Base-by-base conservation (phyloP, 2,888 invertebrate species). In the Apantesis nais region DNA sequence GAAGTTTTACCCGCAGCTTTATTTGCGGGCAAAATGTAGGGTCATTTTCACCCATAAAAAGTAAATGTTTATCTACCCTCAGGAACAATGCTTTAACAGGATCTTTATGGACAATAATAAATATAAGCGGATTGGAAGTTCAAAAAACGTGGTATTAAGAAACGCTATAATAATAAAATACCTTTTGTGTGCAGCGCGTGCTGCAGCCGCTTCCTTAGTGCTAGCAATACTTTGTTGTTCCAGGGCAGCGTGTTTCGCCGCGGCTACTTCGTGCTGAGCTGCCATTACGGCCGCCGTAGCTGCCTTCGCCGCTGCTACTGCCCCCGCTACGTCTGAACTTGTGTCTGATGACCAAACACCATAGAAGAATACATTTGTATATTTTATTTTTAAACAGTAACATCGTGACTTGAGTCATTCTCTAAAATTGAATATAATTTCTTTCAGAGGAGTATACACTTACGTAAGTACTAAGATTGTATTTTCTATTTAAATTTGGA, bases 261-360 rank as follows among this genome's bases (percentile, higher is more conserved):
- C 96, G 48, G 97, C 96, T 37, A 97, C 97, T 76, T 97, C 96
- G 66, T 97, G 97, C 84, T 97, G 97, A 0, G 97, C 97, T 22
- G 96, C 93, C 83, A 96, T 95, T 9, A 97, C 97, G 68, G 96
- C 96, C 0, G 96, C 93, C 0, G 97, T 96, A 0, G 97, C 97
- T 75, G 97, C 96, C 82, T 97, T 97, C 0, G 97, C 97, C 0
- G 96, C 96, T 5, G 97, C 96, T 67, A 97, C 96, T 0, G 97
- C 97, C 48, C 96, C 96, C 0, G 97, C 96, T 39, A 97, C 97
- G 79, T 97, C 97, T 0, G 96, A 96, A 19, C 96, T 96, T 66
- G 95, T 95, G 60, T 96, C 95, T 76, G 86, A 79, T 2, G 85
- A 81, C 82, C 84, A 86, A 25, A 68, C 34, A 48, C 78, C 83